Evolutionary conservation across 2,797 vertebrate genomes (phyloP).

Genomic region (Podargus strigoides): DNA sequence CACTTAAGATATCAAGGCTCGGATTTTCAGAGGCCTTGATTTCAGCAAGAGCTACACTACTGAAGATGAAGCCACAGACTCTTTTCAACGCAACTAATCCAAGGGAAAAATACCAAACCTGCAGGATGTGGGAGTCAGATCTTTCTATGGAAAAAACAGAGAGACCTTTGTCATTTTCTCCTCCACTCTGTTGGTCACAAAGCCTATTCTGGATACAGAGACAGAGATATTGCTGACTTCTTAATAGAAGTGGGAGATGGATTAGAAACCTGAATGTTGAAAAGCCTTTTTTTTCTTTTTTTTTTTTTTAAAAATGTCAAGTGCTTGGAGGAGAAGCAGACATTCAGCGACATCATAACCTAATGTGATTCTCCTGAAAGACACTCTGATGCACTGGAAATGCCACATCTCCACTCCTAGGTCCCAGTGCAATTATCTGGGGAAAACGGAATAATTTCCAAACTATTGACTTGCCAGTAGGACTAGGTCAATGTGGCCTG

Average conservation of each 20-base stretch:
- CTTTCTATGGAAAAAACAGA: not conserved
- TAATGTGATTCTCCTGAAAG: constrained; percentile 7
- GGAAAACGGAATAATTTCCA: constrained; percentile 16
- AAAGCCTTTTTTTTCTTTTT: not conserved
- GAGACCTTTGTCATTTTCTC: not conserved
- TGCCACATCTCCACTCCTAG: constrained; percentile 5
- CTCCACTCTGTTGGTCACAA: not conserved
- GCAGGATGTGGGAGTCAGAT: not conserved
- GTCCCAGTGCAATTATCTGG: not conserved
- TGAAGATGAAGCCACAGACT: not conserved
- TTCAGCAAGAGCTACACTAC: not conserved
- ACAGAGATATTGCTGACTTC: not conserved
- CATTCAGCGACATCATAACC: constrained; percentile 4
- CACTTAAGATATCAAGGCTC: not conserved
- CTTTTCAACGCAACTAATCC: not conserved
- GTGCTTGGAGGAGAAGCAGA: not conserved
- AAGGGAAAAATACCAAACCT: not conserved
- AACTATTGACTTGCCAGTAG: not conserved
- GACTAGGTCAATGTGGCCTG: not conserved
- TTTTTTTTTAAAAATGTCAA: not conserved
- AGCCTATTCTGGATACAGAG: not conserved
- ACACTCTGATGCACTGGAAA: not conserved
- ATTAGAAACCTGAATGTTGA: not conserved
- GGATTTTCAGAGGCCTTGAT: not conserved
- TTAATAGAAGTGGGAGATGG: not conserved